These are phyloP conservation scores for Boloria euphrosyne DNA, from an alignment of 2,888 invertebrate species.

Conservation along the genomic window DNA sequence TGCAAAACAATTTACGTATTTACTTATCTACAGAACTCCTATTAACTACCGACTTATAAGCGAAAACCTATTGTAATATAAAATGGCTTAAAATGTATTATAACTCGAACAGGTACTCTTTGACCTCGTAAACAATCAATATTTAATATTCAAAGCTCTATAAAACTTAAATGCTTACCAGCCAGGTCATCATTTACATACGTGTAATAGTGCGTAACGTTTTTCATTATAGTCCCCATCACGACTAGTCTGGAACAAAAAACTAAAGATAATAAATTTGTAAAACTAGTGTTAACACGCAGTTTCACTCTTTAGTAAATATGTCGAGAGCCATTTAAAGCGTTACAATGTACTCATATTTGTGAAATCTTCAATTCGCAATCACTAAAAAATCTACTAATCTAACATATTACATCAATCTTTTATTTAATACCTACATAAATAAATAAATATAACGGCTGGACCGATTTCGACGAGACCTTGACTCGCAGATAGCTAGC, in stretches of 20 bases:
- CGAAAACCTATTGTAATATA: conserved; percentile 6
- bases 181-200: conserved; percentile 71
- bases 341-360: no score
- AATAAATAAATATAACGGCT: no score
- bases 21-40: not conserved
- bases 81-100: conserved; percentile 13
- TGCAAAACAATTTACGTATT: no score
- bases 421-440: no score
- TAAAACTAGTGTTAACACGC: no score
- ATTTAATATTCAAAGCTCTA: conserved; percentile 18
- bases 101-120: conserved; percentile 16
- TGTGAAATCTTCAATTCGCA: no score
- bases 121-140: conserved; percentile 14
- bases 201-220: conserved; percentile 65
- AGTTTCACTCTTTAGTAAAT: no score
- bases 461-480: no score
- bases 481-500: no score
- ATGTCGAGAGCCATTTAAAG: no score
- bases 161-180: conserved; percentile 50
- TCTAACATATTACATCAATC: no score
- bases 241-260: conserved; percentile 28
- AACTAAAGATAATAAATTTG: not conserved
- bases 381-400: no score
- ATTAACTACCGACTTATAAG: not conserved
- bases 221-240: conserved; percentile 67